phyloP scores from a whole-genome alignment of 2,797 vertebrate species.

The Molossus alvarezi region DNA sequence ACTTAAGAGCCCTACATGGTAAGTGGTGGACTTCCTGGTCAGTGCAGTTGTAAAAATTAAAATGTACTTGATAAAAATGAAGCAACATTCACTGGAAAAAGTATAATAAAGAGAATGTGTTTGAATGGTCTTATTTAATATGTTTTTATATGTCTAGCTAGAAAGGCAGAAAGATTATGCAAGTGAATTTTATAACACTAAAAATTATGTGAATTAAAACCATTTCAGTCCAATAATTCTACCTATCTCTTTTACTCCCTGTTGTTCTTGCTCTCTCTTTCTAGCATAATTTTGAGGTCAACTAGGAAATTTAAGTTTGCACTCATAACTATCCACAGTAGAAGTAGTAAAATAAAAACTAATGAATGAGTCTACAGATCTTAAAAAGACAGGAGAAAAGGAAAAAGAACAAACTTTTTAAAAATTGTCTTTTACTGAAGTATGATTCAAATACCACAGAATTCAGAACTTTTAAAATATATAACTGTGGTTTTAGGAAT shows the following conservation, averaged over 20 bases:
- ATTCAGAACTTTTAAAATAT: not conserved
- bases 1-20: not conserved
- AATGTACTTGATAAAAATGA: not conserved
- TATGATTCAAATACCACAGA: not conserved
- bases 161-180: not conserved
- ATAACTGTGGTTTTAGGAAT: not conserved
- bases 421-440: not conserved
- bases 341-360: not conserved
- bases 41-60: not conserved
- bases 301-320: not conserved
- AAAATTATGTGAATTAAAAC: slow-evolving; percentile 33
- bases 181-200: slow-evolving; percentile 58
- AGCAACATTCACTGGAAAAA: not conserved
- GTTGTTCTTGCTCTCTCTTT: not conserved
- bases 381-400: not conserved
- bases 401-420: not conserved
- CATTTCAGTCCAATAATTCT: slow-evolving; percentile 33
- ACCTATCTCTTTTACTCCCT: not conserved
- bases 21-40: not conserved
- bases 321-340: not conserved
- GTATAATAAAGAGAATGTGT: not conserved
- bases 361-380: not conserved
- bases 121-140: not conserved
- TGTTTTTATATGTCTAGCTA: slow-evolving; percentile 7
- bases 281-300: slow-evolving; percentile 6